These are phyloP conservation scores for Hypanus sabinus DNA, from an alignment of 2,113 vertebrate species.

Conservation along the genomic window DNA sequence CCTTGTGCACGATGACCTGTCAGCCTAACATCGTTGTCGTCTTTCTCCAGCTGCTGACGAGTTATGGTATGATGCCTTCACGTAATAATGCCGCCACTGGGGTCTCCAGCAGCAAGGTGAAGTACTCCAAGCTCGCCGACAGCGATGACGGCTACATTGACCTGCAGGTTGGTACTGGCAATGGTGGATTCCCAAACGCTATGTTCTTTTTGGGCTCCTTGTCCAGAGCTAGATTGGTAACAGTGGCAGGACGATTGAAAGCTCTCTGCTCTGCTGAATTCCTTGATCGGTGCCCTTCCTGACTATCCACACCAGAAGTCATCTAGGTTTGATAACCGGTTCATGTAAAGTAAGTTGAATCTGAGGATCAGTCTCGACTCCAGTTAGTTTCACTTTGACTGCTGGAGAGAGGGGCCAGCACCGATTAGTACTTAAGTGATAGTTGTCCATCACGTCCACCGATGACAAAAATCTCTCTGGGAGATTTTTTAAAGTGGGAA, in stretches of 20 bases:
- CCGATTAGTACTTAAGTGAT: no score
- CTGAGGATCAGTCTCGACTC: no score
- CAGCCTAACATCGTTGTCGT: background rate
- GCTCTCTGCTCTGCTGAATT: background rate
- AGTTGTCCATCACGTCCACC: no score
- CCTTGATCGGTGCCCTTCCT: background rate
- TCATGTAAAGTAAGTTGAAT: background rate
- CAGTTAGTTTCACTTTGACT: background rate
- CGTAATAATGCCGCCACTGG: slow-evolving; percentile 65
- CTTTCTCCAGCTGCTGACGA: slow-evolving; percentile 27
- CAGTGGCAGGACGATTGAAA: background rate
- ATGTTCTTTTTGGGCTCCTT: background rate
- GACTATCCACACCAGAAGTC: background rate
- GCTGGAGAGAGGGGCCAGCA: background rate
- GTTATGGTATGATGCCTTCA: slow-evolving; percentile 68
- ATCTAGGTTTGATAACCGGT: background rate
- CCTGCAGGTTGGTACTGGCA: slow-evolving; percentile 69
- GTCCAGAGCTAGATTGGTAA: background rate
- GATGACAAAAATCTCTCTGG: no score
- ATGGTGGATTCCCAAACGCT: background rate
- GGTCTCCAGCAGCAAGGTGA: slow-evolving; percentile 70
- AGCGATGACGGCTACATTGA: slow-evolving; percentile 94
- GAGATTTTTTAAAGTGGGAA: no score
- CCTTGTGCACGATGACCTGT: background rate
- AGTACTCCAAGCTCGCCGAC: slow-evolving; percentile 80